A percentile compares a stretch with the other conserved stretches of the same genome.
Evolutionary conservation across 1,140 invertebrate genomes (phyloP).

Genomic region (Cydia amplana): DNA sequence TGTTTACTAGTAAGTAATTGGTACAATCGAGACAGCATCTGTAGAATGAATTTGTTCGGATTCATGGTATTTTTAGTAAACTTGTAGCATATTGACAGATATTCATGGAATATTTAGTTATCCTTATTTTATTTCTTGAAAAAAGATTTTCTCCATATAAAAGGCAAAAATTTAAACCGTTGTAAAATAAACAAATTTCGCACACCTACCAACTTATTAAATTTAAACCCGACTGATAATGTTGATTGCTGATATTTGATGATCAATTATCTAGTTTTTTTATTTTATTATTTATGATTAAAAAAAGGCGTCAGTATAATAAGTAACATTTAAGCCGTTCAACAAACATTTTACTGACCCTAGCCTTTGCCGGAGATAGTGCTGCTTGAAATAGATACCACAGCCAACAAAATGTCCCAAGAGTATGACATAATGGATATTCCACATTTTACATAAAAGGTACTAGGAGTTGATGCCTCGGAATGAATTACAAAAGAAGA

Average conservation of each 20-base stretch:
- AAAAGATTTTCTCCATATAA: too few relatives aligned
- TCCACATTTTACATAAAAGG: constrained; percentile 4
- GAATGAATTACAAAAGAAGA: background rate
- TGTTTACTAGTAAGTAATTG: constrained; percentile 11
- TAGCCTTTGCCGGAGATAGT: background rate
- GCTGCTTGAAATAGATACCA: background rate
- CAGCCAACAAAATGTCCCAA: background rate
- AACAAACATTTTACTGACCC: background rate
- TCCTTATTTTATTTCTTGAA: too few relatives aligned
- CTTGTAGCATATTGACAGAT: too few relatives aligned
- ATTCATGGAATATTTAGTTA: too few relatives aligned
- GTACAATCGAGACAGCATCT: background rate
- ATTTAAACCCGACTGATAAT: too few relatives aligned
- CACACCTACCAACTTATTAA: too few relatives aligned
- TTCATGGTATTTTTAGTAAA: background rate
- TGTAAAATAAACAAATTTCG: too few relatives aligned
- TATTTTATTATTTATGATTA: too few relatives aligned
- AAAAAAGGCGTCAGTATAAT: too few relatives aligned
- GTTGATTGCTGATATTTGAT: too few relatives aligned
- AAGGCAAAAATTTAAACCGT: too few relatives aligned
- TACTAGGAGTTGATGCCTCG: background rate
- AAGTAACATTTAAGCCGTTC: background rate
- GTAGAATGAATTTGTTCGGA: background rate
- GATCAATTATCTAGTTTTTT: too few relatives aligned
- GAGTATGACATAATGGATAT: constrained; percentile 5